Conservation (phyloP, 1,140 invertebrate species). For the Hormaphis cornu region DNA sequence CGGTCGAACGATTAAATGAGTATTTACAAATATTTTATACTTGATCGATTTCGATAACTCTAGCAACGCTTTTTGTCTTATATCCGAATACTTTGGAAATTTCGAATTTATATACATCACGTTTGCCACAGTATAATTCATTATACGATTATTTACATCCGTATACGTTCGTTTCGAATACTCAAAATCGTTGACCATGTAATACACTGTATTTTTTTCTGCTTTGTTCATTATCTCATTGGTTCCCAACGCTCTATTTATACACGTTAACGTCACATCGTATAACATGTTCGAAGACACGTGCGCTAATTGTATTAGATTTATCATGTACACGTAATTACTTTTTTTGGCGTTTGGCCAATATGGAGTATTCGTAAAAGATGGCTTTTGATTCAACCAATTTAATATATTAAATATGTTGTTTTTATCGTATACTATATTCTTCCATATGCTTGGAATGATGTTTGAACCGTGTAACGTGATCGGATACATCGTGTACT, state of each 20-base stretch:
- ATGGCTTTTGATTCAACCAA: background rate
- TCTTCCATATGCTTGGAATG: background rate
- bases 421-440: background rate
- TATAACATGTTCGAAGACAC: conserved; percentile 1
- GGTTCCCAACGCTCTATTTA: background rate
- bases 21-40: background rate
- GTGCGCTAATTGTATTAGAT: background rate
- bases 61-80: background rate
- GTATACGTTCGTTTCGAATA: background rate
- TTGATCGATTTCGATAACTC: background rate
- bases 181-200: background rate
- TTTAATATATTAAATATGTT: conserved; percentile 23
- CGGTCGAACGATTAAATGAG: background rate
- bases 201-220: background rate
- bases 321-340: background rate
- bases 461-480: background rate
- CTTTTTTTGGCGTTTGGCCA: background rate
- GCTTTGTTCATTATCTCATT: background rate
- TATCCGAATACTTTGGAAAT: background rate
- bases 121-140: background rate
- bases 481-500: background rate
- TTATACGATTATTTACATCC: background rate
- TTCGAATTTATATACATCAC: background rate
- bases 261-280: background rate
- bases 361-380: background rate